Evolutionary conservation across 1,140 invertebrate species (phyloP).

Genomic region (Papilio dardanus): DNA sequence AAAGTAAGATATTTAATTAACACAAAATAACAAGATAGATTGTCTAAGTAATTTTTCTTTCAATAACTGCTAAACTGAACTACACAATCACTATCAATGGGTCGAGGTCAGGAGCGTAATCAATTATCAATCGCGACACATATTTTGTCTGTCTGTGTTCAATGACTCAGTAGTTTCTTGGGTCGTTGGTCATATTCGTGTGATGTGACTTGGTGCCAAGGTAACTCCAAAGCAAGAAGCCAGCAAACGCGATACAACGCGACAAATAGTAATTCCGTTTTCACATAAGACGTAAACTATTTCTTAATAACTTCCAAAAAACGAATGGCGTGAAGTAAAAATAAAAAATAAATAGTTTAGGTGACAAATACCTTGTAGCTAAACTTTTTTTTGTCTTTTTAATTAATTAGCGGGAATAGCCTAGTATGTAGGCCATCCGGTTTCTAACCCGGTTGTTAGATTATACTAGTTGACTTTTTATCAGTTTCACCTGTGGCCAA

Average conservation of each 20-base stretch:
- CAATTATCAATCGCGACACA: neutral
- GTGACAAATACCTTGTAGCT: neutral
- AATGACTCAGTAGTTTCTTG: neutral
- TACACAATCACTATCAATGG: neutral
- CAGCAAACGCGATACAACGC: neutral
- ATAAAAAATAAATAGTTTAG: neutral
- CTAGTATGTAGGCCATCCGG: neutral
- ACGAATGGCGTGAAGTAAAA: neutral
- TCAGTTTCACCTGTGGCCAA: neutral
- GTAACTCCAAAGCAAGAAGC: neutral
- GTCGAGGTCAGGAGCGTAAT: neutral
- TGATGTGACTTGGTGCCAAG: neutral
- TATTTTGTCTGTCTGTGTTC: neutral
- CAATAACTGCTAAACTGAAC: neutral
- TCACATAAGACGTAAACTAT: neutral
- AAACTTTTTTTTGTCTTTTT: neutral
- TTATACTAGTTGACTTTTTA: neutral
- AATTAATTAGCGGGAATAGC: neutral
- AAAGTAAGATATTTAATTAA: neutral
- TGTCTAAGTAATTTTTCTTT: neutral
- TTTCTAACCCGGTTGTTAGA: neutral
- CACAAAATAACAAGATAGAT: neutral
- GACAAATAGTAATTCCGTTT: neutral
- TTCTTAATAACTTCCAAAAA: neutral
- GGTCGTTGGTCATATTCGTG: neutral